These are phyloP conservation scores for Neopelma chrysocephalum DNA, from an alignment of 2,797 vertebrate species.

Conservation along the genomic window DNA sequence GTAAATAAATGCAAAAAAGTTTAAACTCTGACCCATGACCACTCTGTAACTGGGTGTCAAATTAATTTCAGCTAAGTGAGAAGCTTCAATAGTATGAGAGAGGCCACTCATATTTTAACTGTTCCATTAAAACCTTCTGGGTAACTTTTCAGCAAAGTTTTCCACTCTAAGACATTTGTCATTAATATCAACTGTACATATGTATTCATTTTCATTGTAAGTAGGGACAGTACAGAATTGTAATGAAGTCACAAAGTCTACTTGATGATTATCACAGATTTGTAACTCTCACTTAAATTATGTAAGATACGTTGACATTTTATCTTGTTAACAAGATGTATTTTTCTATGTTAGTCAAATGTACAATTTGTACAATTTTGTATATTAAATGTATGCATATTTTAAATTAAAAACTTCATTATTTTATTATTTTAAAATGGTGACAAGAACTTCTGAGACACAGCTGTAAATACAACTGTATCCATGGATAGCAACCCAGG, in stretches of 20 bases:
- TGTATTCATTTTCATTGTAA: conserved; percentile 40
- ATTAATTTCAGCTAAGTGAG: neutral
- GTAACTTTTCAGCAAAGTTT: conserved; percentile 4
- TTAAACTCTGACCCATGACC: neutral
- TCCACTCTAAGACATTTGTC: neutral
- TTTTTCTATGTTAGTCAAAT: conserved; percentile 80
- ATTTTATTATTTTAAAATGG: neutral
- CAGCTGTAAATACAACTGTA: neutral
- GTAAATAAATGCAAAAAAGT: conserved; percentile 32
- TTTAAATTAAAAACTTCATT: conserved; percentile 67
- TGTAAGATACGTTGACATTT: conserved; percentile 71
- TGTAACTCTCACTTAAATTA: conserved; percentile 55
- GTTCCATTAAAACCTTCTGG: neutral
- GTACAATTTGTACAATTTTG: conserved; percentile 80
- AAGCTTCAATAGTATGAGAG: neutral
- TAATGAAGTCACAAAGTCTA: conserved; percentile 20
- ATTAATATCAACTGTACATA: conserved; percentile 18
- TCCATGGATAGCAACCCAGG: neutral
- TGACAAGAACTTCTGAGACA: conserved; percentile 7
- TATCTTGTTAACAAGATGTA: conserved; percentile 77
- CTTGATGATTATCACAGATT: conserved; percentile 55
- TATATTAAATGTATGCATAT: conserved; percentile 77
- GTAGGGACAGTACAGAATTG: neutral
- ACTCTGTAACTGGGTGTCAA: neutral
- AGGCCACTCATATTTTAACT: neutral